Conservation (phyloP, 2,888 invertebrate species). For the Caenorhabditis angaria region DNA sequence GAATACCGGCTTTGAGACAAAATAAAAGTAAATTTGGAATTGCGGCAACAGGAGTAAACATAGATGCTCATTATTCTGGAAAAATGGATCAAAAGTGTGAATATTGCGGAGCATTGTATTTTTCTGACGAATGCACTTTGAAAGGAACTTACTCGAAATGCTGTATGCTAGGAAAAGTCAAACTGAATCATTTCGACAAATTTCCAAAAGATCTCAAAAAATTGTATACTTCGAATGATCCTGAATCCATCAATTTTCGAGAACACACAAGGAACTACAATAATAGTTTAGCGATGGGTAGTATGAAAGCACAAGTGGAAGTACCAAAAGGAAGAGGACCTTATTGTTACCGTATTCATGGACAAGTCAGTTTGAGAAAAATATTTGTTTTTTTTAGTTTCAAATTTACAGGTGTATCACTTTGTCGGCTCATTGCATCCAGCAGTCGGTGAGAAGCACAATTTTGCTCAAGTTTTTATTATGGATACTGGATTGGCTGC, state of each 20-base stretch:
- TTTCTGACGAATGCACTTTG: neutral
- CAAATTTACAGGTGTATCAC: slow-evolving; percentile 11
- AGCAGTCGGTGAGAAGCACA: neutral
- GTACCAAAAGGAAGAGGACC: slow-evolving; percentile 34
- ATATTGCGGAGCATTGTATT: neutral
- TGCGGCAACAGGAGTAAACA: no score
- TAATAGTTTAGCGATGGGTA: slow-evolving; percentile 27
- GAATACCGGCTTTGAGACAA: no score
- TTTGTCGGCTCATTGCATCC: slow-evolving; percentile 13
- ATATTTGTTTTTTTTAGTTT: neutral
- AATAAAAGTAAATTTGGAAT: no score
- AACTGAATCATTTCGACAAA: neutral
- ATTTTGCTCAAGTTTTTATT: slow-evolving; percentile 22
- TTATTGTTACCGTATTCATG: slow-evolving; percentile 35
- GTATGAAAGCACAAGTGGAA: slow-evolving; percentile 27
- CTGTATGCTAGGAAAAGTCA: neutral
- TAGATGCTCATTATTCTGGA: neutral
- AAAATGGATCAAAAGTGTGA: neutral
- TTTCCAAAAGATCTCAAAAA: neutral
- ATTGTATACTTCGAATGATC: neutral
- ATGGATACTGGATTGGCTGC: slow-evolving; percentile 17
- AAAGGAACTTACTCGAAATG: neutral
- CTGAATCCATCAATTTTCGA: neutral
- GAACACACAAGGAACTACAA: slow-evolving; percentile 27
- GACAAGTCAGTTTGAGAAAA: slow-evolving; percentile 16